Percentiles rank a stretch among this genome's conserved stretches.
phyloP scores from a whole-genome alignment of 2,113 vertebrate genomes.

The Rhizomys pruinosus region DNA sequence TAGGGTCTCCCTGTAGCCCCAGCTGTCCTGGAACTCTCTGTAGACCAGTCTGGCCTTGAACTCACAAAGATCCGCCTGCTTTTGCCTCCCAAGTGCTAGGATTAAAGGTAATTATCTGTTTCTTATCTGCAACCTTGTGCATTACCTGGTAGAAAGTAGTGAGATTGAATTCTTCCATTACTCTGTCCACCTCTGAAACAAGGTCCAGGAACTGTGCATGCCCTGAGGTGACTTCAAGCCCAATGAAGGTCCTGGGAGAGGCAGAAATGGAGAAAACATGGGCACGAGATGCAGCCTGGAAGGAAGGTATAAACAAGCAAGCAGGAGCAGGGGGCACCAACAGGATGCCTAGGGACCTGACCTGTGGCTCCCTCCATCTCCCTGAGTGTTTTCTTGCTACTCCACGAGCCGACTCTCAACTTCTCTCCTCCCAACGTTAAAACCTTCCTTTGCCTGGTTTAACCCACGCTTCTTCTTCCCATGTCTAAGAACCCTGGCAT shows the following conservation, averaged over 20 bases:
- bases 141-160: slow-evolving; percentile 94
- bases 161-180: slow-evolving; percentile 93
- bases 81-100: too few relatives aligned
- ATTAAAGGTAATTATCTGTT: neutral
- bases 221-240: slow-evolving; percentile 91
- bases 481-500: neutral
- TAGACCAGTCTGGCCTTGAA: too few relatives aligned
- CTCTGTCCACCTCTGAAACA: slow-evolving; percentile 90
- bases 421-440: neutral
- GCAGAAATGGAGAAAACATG: neutral
- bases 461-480: neutral
- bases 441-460: too few relatives aligned
- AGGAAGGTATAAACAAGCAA: neutral
- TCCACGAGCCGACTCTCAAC: too few relatives aligned
- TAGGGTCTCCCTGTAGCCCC: too few relatives aligned
- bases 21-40: too few relatives aligned
- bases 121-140: neutral
- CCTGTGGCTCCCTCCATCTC: fast-evolving
- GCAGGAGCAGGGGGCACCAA: neutral
- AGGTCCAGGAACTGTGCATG: slow-evolving; percentile 90
- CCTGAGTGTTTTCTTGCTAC: neutral
- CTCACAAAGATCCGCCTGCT: too few relatives aligned
- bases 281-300: neutral
- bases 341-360: neutral
- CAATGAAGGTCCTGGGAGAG: slow-evolving; percentile 93